Base-by-base conservation (phyloP, 2,797 vertebrate species). In the Spatula clypeata region DNA sequence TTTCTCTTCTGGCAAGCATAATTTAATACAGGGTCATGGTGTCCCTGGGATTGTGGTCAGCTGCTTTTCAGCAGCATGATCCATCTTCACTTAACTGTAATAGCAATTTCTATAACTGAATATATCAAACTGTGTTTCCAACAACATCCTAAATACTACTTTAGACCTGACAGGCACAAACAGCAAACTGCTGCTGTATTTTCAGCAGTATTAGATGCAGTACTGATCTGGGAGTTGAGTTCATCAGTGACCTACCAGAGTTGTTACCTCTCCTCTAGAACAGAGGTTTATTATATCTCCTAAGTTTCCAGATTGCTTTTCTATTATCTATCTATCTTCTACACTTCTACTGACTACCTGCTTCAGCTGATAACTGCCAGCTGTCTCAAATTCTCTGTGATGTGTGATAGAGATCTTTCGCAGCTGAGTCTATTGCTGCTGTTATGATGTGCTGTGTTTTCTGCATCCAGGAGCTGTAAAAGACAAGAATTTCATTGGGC, bases 301-400 rank as follows among this genome's bases (percentile, higher is more conserved):
- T 38, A 87, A 58, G 69, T 86, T 96, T 91, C 86, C 82, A 93
- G 87, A 95, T 60, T 90, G 82, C 54, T 91, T 95, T 94, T 90
- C 89, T 90, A 88, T 94, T 88, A 95, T 86, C 91, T 94, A 7
- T 88, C 96, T 96, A 75, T 90, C 91, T 94, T 91, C 79, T 86
- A 57, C 45, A 72, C 34, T 75, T 94, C 76, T 95, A 55, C 53
- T 75, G 72, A 74, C 72, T 96, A 90, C 61, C 81, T 94, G 73
- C 51, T 95, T 93, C 58, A 84, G 72, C 70, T 88, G 92, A 90
- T 90, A 94, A 90, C n/a, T 88, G 81, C 75, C 87, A 96, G 62
- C 69, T 94, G 85, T 72, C 79, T 81, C 89, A 94, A 29, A 86
- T 79, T 86, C 82, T 86, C 49, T 91, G 66, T 91, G 89, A 86